These are phyloP conservation scores for Scolopax bukidnonensis DNA, from an alignment of 2,797 vertebrate species.

Conservation along the genomic window DNA sequence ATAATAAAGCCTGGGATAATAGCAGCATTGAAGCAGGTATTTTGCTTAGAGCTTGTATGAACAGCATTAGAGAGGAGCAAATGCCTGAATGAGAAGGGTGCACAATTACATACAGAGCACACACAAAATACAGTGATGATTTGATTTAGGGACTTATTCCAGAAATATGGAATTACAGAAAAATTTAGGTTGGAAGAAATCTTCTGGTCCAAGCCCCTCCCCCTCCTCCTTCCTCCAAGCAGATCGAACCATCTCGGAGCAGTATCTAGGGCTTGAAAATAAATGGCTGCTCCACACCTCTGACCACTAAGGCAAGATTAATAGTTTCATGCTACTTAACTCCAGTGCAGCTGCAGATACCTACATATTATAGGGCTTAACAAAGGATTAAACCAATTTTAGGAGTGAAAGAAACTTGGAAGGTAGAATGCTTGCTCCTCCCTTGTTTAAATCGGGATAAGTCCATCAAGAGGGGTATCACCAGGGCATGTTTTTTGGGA, in stretches of 20 bases:
- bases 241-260: background rate
- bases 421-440: background rate
- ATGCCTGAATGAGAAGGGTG: background rate
- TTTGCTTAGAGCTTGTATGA: background rate
- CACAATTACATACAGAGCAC: background rate
- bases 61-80: background rate
- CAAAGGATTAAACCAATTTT: background rate
- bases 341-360: background rate
- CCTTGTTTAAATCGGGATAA: background rate
- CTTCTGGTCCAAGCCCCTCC: background rate
- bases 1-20: background rate
- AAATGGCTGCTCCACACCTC: background rate
- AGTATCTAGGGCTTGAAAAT: background rate
- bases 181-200: background rate
- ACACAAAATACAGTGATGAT: background rate
- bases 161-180: background rate
- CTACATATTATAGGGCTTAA: background rate
- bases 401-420: background rate
- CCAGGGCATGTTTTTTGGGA: background rate
- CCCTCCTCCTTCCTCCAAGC: background rate
- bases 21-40: background rate
- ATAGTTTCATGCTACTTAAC: background rate
- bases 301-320: conserved; percentile 1
- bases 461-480: background rate
- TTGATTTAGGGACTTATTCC: background rate